phyloP scores from a whole-genome alignment of 2,113 vertebrate genomes.

The Oryzias curvinotus region DNA sequence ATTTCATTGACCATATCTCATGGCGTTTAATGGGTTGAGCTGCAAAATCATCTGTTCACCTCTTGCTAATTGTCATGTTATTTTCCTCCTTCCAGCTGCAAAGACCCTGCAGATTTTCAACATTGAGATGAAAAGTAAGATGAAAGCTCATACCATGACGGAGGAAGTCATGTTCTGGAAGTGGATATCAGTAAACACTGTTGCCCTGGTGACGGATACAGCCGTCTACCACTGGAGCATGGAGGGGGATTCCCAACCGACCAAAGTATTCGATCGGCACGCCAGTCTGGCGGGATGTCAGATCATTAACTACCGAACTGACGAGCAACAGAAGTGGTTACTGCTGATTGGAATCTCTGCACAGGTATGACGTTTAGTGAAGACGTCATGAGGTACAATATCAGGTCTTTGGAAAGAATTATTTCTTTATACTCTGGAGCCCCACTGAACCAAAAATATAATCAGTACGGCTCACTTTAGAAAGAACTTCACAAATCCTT shows the following conservation, averaged over 20 bases:
- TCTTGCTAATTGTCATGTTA: background rate
- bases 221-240: conserved; percentile 93
- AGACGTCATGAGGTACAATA: background rate
- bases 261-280: conserved; percentile 90
- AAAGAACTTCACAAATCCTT: no score
- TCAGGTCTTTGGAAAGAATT: background rate
- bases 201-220: conserved; percentile 88
- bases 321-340: conserved; percentile 91
- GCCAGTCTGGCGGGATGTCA: conserved; percentile 89
- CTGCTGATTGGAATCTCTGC: conserved; percentile 91
- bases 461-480: background rate
- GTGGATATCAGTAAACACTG: conserved; percentile 91
- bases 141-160: conserved; percentile 91
- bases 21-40: no score
- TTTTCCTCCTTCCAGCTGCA: conserved; percentile 76
- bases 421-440: background rate
- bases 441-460: background rate
- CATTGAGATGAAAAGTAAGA: conserved; percentile 95
- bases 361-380: conserved; percentile 76
- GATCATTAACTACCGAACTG: conserved; percentile 92
- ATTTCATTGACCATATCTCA: no score
- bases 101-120: conserved; percentile 95
- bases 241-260: conserved; percentile 89
- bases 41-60: no score
- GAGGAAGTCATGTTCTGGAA: conserved; percentile 96